phyloP scores from a whole-genome alignment of 2,888 invertebrate species.

The Cosmopolites sordidus region DNA sequence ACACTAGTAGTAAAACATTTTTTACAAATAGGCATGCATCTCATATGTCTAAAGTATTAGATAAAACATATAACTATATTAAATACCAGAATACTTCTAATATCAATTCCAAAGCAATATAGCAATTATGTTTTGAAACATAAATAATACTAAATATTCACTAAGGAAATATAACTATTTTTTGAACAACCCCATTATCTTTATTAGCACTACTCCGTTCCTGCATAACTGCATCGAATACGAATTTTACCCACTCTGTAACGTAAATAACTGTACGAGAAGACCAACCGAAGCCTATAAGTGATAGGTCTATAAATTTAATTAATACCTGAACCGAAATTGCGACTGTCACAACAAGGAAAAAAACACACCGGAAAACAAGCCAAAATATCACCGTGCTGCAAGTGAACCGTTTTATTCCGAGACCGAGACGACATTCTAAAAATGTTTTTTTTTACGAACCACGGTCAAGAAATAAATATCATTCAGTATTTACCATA shows the following conservation, averaged over 20 bases:
- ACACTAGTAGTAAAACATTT: too few relatives aligned
- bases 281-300: slow-evolving; percentile 2
- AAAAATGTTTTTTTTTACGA: neutral
- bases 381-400: neutral
- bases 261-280: slow-evolving; percentile 1
- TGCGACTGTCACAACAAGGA: slow-evolving; percentile 1
- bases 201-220: neutral
- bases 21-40: too few relatives aligned
- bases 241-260: neutral
- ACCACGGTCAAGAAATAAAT: too few relatives aligned
- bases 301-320: slow-evolving; percentile 12
- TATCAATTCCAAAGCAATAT: too few relatives aligned
- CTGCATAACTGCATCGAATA: neutral
- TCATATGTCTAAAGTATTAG: too few relatives aligned
- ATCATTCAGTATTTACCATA: too few relatives aligned
- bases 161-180: too few relatives aligned
- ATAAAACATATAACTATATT: too few relatives aligned
- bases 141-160: too few relatives aligned
- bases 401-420: neutral
- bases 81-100: too few relatives aligned
- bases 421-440: neutral
- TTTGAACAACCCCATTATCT: too few relatives aligned
- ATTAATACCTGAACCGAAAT: slow-evolving; percentile 8
- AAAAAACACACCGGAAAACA: neutral
- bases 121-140: too few relatives aligned